phyloP scores from a whole-genome alignment of 2,888 invertebrate species.

The Sinohyriopsis cumingii region DNA sequence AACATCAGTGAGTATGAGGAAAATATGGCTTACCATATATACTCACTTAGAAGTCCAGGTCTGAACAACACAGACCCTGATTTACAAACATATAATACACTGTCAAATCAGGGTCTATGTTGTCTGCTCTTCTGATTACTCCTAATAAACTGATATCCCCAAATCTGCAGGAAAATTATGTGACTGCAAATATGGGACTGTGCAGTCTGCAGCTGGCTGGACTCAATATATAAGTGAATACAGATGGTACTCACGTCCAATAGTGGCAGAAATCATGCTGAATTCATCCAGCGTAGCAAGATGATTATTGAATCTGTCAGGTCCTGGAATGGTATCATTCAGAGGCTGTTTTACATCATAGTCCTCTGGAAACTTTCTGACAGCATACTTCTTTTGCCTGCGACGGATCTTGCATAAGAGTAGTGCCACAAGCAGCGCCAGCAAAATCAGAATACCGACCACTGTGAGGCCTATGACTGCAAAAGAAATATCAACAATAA shows the following conservation, averaged over 20 bases:
- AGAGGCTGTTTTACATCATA: conserved; percentile 58
- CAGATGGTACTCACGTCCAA: conserved; percentile 44
- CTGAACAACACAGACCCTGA: too few relatives aligned
- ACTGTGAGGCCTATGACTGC: conserved; percentile 53
- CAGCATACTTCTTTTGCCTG: conserved; percentile 34
- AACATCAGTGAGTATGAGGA: too few relatives aligned
- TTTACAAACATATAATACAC: too few relatives aligned
- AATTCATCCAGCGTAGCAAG: conserved; percentile 64
- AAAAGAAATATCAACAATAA: conserved; percentile 10
- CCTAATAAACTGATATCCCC: too few relatives aligned
- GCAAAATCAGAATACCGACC: conserved; percentile 47
- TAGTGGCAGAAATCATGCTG: conserved; percentile 59
- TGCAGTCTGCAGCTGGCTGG: too few relatives aligned
- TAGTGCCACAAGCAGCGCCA: conserved; percentile 53
- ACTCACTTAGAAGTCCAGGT: too few relatives aligned
- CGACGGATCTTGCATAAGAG: conserved; percentile 46
- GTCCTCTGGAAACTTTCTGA: conserved; percentile 47
- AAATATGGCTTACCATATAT: too few relatives aligned
- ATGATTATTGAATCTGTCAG: conserved; percentile 41
- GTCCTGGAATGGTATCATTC: conserved; percentile 24
- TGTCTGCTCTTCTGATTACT: too few relatives aligned
- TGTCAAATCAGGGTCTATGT: too few relatives aligned
- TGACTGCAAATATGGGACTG: too few relatives aligned
- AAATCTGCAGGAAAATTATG: too few relatives aligned
- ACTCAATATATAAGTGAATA: too few relatives aligned